phyloP scores from a whole-genome alignment of 2,888 invertebrate genomes.

The Amphimallon solstitiale region DNA sequence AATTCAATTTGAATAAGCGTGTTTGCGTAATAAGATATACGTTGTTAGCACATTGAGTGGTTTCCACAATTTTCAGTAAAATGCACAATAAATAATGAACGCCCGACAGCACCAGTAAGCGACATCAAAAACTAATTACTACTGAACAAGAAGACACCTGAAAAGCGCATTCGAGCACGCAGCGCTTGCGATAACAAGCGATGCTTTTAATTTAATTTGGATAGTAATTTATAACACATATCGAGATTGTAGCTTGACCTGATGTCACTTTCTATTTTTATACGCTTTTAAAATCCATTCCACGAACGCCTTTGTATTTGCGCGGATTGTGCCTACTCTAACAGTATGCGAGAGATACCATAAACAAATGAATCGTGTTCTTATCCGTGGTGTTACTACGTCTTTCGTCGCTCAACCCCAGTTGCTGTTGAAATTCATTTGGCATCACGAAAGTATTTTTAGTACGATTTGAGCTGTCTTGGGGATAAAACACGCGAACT shows the following conservation, averaged over 20 bases:
- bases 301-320: slow-evolving; percentile 7
- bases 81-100: not conserved
- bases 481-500: slow-evolving; percentile 9
- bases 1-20: no score
- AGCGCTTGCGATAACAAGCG: slow-evolving; percentile 7
- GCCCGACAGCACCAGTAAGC: not conserved
- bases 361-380: slow-evolving; percentile 1
- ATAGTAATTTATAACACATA: slow-evolving; percentile 15
- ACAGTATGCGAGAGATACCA: not conserved
- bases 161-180: slow-evolving; percentile 1
- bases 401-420: not conserved
- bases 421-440: not conserved
- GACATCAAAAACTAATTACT: slow-evolving; percentile 18
- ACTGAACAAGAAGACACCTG: not conserved
- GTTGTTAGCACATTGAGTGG: no score
- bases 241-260: slow-evolving; percentile 10
- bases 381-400: not conserved
- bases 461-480: not conserved
- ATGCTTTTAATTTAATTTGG: slow-evolving; percentile 19
- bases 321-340: not conserved
- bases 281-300: not conserved
- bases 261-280: slow-evolving; percentile 17
- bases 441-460: not conserved
- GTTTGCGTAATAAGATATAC: no score
- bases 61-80: no score